These are phyloP conservation scores for Saccostrea echinata DNA, from an alignment of 1,140 invertebrate genomes.

Conservation along the genomic window DNA sequence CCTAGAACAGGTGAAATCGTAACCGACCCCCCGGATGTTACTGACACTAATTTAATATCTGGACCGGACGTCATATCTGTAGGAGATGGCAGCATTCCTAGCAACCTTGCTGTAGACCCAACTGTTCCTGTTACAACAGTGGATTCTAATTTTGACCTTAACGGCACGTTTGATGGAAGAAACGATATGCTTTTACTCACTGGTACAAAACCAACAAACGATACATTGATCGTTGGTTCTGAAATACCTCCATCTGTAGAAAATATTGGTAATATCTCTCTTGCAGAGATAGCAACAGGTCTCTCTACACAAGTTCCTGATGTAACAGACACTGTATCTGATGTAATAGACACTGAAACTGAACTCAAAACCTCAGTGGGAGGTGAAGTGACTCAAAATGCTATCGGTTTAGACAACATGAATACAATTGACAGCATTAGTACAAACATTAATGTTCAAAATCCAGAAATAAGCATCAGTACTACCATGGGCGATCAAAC, in stretches of 20 bases:
- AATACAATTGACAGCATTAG: neutral
- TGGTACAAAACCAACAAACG: neutral
- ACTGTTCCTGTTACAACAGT: neutral
- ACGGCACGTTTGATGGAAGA: conserved; percentile 25
- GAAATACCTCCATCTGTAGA: neutral
- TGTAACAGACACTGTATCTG: neutral
- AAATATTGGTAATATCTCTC: neutral
- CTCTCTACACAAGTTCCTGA: neutral
- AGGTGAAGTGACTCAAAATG: neutral
- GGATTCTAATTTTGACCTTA: neutral
- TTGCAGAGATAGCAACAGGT: neutral
- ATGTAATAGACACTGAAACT: neutral
- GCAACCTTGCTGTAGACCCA: neutral
- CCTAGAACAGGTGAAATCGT: neutral
- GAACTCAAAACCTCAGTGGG: neutral
- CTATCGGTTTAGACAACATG: neutral
- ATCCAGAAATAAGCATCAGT: neutral
- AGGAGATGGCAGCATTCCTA: neutral
- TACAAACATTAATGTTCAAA: neutral
- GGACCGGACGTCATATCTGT: neutral
- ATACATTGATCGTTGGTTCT: neutral
- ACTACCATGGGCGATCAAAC: neutral
- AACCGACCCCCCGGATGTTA: neutral
- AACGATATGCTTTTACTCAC: neutral
- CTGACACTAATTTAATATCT: neutral